phyloP scores from a whole-genome alignment of 2,113 vertebrate species.

The Rhea americana region DNA sequence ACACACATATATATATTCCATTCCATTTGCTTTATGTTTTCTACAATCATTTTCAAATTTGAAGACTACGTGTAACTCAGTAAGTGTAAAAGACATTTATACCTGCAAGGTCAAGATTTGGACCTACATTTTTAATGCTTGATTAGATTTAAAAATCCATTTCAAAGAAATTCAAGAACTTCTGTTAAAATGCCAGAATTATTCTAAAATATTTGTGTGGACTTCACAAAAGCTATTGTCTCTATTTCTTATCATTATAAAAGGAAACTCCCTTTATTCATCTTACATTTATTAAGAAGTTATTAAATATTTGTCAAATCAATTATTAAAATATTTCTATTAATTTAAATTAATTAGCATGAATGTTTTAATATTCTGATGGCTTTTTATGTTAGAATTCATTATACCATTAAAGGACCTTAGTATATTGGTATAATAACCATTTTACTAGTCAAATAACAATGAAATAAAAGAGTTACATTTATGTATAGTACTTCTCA shows the following conservation, averaged over 20 bases:
- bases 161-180: not conserved
- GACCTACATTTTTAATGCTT: not conserved
- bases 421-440: not conserved
- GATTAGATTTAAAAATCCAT: not conserved
- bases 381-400: not conserved
- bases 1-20: rapidly evolving
- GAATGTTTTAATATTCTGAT: not conserved
- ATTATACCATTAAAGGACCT: not conserved
- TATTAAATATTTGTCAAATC: not conserved
- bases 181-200: not conserved
- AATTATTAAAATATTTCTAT: not conserved
- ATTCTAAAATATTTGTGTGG: not conserved
- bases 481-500: not conserved
- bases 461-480: not conserved
- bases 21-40: not conserved
- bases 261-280: not conserved
- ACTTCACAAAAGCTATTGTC: not conserved
- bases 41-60: not conserved
- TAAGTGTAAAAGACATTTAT: not conserved
- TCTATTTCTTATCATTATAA: not conserved
- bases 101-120: not conserved
- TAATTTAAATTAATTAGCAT: not conserved
- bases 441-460: not conserved
- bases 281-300: not conserved
- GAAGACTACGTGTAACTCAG: not conserved